These are phyloP conservation scores for Lagocephalus sceleratus DNA, from an alignment of 2,797 vertebrate genomes.

Conservation along the genomic window DNA sequence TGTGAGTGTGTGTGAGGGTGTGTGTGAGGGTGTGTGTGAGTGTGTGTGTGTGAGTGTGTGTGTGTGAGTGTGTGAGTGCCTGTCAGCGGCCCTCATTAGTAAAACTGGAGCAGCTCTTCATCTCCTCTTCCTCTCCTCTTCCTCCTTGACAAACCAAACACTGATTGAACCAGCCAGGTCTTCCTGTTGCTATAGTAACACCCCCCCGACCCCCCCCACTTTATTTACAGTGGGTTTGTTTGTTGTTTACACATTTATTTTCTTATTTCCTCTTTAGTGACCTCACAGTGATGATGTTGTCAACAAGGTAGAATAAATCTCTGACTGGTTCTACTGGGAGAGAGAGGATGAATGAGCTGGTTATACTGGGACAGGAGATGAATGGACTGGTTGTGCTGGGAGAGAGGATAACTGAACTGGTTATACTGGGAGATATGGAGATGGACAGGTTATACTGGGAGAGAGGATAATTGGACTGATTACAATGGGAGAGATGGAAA, in stretches of 20 bases:
- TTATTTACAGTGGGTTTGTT: constrained; percentile 55
- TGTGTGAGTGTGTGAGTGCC: not conserved
- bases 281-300: constrained; percentile 12
- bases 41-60: not conserved
- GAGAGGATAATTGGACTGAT: too few species aligned
- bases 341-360: too few species aligned
- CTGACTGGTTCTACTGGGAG: too few species aligned
- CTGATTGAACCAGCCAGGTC: constrained; percentile 71
- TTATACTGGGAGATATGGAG: too few species aligned
- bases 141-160: constrained; percentile 50
- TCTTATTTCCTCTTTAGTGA: too few species aligned
- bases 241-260: too few species aligned
- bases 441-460: too few species aligned
- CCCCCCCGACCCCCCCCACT: constrained; percentile 49
- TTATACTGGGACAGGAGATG: too few species aligned
- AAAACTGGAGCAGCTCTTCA: constrained; percentile 53
- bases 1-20: constrained; percentile 9
- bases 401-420: too few species aligned
- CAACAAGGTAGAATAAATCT: too few species aligned
- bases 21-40: constrained; percentile 11
- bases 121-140: constrained; percentile 53
- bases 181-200: constrained; percentile 80
- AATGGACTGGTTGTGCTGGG: too few species aligned
- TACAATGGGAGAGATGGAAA: too few species aligned
- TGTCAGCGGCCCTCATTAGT: constrained; percentile 60